Base-by-base conservation (phyloP, 2,113 vertebrate species). In the Forbesichthys agassizii region DNA sequence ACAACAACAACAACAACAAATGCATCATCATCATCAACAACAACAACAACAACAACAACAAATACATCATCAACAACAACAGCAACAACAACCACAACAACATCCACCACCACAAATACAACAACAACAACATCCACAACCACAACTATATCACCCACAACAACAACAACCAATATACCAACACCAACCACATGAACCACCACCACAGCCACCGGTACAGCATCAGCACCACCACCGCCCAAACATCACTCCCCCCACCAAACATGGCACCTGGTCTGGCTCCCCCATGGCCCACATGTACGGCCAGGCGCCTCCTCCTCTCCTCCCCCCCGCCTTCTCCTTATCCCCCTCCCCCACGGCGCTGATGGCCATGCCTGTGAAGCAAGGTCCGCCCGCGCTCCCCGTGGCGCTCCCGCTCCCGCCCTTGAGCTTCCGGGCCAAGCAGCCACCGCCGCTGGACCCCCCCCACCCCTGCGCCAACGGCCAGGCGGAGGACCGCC, bases 341-440 rank as follows among this genome's bases (percentile, higher is more conserved):
- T 84, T 91, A 48, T 85, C 93, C 63, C 82, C 87, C 67, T 86
- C 89, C 75, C 87, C 90, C 7, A 47, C 89, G 4, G 83, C 89
- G 66, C 88, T 90, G 81, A 89, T 91, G 82, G 78, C 89, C 12
- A 78, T 90, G 78, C 84, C 84, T 3, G 85, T 90, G 61, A 93
- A 92, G 81, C 91, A 88, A 81, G 81, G 63, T 53, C 6, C 89
- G 0, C 89, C 90, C 0, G 69, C 64, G 55, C 77, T 92, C 82
- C 92, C 94, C 0, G 81, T 92, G 72, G 90, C 90, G 61, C 93
- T 94, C 66, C 92, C 95, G 0, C 52, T 91, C 51, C 93, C 93
- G 4, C 84, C 93, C 58, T 79, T 90, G 61, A 93, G 75, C 62
- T 79, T 91, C 51, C 89, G 89, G 57, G 65, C 88, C 79, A 94